phyloP scores from a whole-genome alignment of 1,140 invertebrate species.

The Pararge aegeria region DNA sequence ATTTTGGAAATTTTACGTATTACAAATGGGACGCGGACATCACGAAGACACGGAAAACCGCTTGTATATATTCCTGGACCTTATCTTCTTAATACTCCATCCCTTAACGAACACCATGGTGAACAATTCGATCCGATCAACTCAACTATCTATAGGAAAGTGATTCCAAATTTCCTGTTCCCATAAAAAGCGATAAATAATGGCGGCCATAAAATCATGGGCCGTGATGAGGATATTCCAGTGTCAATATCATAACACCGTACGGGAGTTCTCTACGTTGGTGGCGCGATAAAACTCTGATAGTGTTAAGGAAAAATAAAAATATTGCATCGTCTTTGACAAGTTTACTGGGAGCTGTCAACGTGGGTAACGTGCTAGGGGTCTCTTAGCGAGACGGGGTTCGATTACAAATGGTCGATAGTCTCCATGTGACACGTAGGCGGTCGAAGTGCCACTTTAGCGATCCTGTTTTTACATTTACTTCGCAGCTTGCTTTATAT shows the following conservation, averaged over 20 bases:
- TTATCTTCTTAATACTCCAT: too few relatives aligned
- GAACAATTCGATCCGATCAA: slow-evolving; percentile 1
- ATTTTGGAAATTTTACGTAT: too few relatives aligned
- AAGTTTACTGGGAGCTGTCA: not conserved
- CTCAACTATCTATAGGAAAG: slow-evolving; percentile 14
- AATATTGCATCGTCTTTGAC: slow-evolving; percentile 9
- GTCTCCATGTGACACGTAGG: too few relatives aligned
- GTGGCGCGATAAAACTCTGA: slow-evolving; percentile 51
- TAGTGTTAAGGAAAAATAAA: slow-evolving; percentile 48
- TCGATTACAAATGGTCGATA: too few relatives aligned
- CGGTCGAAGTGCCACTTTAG: too few relatives aligned
- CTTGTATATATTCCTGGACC: too few relatives aligned
- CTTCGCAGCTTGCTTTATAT: too few relatives aligned
- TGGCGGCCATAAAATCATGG: slow-evolving; percentile 54
- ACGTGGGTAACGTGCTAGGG: too few relatives aligned
- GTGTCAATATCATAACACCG: slow-evolving; percentile 52
- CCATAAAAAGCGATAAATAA: slow-evolving; percentile 55
- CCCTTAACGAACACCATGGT: not conserved
- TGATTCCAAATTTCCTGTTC: slow-evolving; percentile 31
- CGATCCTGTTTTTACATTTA: too few relatives aligned
- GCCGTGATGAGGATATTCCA: slow-evolving; percentile 45
- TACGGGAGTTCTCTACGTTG: slow-evolving; percentile 40
- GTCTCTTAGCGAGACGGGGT: too few relatives aligned
- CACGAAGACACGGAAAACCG: too few relatives aligned
- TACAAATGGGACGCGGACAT: too few relatives aligned